These are phyloP conservation scores for Leptestheria dahalacensis DNA, from an alignment of 1,140 invertebrate genomes.

Conservation along the genomic window DNA sequence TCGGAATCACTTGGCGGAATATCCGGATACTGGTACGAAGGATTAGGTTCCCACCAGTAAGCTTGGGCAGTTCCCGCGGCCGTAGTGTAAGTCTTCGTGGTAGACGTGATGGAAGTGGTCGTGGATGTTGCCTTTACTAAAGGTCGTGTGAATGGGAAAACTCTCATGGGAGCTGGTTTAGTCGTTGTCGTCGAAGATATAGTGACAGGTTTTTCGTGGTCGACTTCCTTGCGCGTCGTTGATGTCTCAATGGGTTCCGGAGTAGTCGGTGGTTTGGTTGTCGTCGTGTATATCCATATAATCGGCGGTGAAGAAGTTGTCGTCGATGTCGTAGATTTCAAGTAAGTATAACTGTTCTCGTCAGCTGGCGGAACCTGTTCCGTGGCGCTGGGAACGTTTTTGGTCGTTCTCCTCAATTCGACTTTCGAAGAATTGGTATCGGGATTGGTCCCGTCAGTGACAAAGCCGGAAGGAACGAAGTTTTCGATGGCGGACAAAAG, in stretches of 20 bases:
- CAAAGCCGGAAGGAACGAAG: background rate
- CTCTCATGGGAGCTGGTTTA: background rate
- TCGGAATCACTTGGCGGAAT: background rate
- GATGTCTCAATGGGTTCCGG: background rate
- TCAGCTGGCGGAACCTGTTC: too few relatives aligned
- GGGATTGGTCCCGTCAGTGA: background rate
- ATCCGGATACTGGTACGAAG: background rate
- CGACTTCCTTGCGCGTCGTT: background rate
- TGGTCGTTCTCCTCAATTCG: too few relatives aligned
- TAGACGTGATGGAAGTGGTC: background rate
- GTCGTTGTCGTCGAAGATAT: background rate
- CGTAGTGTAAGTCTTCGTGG: background rate
- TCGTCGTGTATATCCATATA: background rate
- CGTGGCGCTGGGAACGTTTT: too few relatives aligned
- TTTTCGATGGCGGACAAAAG: background rate
- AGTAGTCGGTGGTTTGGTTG: background rate
- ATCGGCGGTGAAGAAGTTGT: background rate
- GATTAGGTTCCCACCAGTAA: slow-evolving; percentile 6
- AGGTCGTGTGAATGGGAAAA: background rate
- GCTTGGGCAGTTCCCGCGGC: background rate
- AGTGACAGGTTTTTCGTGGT: background rate
- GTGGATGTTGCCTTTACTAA: background rate
- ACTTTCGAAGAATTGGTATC: background rate
- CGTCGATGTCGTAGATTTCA: background rate
- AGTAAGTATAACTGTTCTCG: too few relatives aligned